Evolutionary conservation across 2,797 vertebrate species (phyloP).

Genomic region (Neosilurus mollespiculum): DNA sequence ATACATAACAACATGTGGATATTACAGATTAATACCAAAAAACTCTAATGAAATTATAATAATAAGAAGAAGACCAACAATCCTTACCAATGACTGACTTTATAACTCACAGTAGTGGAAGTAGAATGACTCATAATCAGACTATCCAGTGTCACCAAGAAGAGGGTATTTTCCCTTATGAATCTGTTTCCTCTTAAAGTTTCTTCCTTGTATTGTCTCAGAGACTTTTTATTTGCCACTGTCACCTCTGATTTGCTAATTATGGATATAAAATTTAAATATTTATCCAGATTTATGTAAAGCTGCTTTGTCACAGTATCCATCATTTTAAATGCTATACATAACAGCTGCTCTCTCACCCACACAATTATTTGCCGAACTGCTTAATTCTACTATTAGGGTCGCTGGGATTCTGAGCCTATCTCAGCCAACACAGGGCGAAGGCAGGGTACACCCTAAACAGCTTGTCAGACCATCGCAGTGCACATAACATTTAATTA

Average conservation of each 20-base stretch:
- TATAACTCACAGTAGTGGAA: neutral
- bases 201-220: neutral
- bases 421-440: no score
- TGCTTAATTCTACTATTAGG: no score
- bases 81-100: neutral
- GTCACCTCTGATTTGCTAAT: neutral
- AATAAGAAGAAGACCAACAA: neutral
- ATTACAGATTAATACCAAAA: neutral
- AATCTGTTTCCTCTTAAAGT: neutral
- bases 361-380: no score
- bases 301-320: no score
- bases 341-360: no score
- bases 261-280: neutral
- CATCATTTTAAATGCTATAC: no score
- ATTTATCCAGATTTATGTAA: no score
- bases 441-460: no score
- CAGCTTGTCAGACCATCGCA: no score
- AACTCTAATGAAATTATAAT: neutral
- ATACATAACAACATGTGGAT: neutral
- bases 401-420: no score
- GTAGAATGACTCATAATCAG: neutral
- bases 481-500: no score
- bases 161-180: neutral
- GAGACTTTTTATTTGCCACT: neutral
- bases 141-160: neutral